A percentile compares a stretch with the other conserved stretches of the same genome.
Evolutionary conservation across 1,140 invertebrate genomes (phyloP).

Genomic region (Eriosoma lanigerum): DNA sequence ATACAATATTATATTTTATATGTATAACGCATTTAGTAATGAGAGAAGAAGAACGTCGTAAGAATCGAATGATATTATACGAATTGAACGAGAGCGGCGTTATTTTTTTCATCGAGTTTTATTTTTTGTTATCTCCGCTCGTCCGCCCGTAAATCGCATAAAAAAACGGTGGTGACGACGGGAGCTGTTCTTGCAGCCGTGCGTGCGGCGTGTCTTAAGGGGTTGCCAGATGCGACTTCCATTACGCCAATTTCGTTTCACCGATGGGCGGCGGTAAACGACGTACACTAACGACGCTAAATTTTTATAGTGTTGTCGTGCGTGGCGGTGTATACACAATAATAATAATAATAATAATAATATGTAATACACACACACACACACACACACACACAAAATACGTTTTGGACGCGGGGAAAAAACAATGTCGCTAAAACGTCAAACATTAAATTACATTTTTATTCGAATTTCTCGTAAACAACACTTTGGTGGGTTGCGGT

Average conservation of each 20-base stretch:
- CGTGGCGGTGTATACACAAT: neutral
- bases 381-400: neutral
- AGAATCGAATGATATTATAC: constrained; percentile 48
- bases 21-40: too few species aligned
- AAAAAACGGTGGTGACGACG: neutral
- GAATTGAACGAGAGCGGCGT: constrained; percentile 21
- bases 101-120: too few species aligned
- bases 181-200: neutral
- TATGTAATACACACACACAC: too few species aligned
- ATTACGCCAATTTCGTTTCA: constrained; percentile 49
- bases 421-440: constrained; percentile 50
- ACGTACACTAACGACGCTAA: constrained; percentile 49
- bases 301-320: constrained; percentile 50
- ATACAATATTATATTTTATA: too few species aligned
- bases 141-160: neutral
- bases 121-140: too few species aligned
- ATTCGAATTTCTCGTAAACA: constrained; percentile 48
- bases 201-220: constrained; percentile 30
- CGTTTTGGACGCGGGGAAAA: neutral
- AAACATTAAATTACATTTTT: constrained; percentile 52
- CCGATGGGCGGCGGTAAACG: constrained; percentile 17
- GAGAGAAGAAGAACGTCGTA: constrained; percentile 15
- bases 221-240: constrained; percentile 52
- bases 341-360: too few species aligned
- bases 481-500: constrained; percentile 38